Conservation (phyloP, 2,113 vertebrate genomes). For the Noctilio leporinus region DNA sequence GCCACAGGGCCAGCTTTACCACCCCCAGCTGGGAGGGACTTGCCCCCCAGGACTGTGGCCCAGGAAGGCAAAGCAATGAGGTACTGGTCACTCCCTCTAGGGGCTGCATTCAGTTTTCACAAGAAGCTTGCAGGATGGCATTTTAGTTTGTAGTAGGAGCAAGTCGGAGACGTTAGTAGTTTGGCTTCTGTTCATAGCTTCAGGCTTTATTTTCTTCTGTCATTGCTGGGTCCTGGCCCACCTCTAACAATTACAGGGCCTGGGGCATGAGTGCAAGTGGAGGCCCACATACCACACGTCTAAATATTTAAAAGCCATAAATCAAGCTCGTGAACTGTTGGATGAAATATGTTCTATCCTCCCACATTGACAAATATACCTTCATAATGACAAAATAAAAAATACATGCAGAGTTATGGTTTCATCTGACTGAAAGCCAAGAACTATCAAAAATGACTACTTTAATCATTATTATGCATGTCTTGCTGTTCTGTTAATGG, state of each 20-base stretch:
- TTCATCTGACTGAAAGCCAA: not conserved
- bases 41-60: not conserved
- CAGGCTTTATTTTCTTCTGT: not conserved
- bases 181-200: not conserved
- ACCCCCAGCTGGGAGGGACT: not conserved
- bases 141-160: not conserved
- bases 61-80: not conserved
- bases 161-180: not conserved
- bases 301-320: slow-evolving; percentile 25
- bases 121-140: accelerated
- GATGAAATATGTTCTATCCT: not conserved
- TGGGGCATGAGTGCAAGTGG: not conserved
- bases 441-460: not conserved
- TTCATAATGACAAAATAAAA: slow-evolving; percentile 1
- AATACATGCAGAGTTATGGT: not conserved
- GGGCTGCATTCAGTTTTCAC: not conserved
- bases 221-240: not conserved
- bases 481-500: not conserved
- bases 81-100: not conserved
- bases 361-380: not conserved
- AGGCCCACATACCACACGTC: not conserved
- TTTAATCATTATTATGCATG: not conserved
- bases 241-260: not conserved
- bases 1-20: not conserved
- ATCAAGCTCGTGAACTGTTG: not conserved